phyloP scores from a whole-genome alignment of 1,140 invertebrate species.

The Scaptomyza graminum region DNA sequence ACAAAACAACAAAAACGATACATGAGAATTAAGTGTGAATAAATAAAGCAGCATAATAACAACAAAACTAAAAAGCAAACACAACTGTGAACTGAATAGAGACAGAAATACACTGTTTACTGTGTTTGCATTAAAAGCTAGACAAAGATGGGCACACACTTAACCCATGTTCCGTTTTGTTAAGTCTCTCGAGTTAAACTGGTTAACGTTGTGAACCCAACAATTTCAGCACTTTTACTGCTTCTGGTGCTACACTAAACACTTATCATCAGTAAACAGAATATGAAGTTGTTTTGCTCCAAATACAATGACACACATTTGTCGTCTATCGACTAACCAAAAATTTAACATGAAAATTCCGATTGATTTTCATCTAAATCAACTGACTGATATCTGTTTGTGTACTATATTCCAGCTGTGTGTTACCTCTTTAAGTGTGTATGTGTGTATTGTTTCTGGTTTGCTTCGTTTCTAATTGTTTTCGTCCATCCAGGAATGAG shows the following conservation, averaged over 20 bases:
- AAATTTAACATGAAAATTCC: constrained; percentile 40
- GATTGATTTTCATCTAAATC: constrained; percentile 48
- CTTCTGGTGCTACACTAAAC: constrained; percentile 14
- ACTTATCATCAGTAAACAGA: constrained; percentile 18
- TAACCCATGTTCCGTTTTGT: constrained; percentile 19
- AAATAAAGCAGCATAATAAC: constrained; percentile 33
- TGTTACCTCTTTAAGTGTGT: constrained; percentile 4
- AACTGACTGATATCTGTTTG: constrained; percentile 65
- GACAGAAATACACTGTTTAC: background rate
- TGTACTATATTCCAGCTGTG: background rate
- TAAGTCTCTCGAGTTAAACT: constrained; percentile 30
- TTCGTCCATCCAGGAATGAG: constrained; percentile 34
- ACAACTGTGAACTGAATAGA: constrained; percentile 5
- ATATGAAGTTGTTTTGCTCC: constrained; percentile 6
- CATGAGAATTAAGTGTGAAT: constrained; percentile 40
- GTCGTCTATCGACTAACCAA: constrained; percentile 5
- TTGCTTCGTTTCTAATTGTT: constrained; percentile 77
- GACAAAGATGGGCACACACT: constrained; percentile 14
- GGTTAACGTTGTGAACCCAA: constrained; percentile 23
- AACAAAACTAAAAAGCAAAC: constrained; percentile 12
- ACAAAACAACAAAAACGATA: constrained; percentile 28
- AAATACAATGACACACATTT: constrained; percentile 22
- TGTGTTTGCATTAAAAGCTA: background rate
- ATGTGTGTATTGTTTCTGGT: constrained; percentile 59
- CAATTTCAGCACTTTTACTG: constrained; percentile 9